A percentile compares a stretch with the other conserved stretches of the same genome.
These are phyloP conservation scores for Trinorchestia longiramus DNA, from an alignment of 1,140 invertebrate genomes.

Conservation along the genomic window DNA sequence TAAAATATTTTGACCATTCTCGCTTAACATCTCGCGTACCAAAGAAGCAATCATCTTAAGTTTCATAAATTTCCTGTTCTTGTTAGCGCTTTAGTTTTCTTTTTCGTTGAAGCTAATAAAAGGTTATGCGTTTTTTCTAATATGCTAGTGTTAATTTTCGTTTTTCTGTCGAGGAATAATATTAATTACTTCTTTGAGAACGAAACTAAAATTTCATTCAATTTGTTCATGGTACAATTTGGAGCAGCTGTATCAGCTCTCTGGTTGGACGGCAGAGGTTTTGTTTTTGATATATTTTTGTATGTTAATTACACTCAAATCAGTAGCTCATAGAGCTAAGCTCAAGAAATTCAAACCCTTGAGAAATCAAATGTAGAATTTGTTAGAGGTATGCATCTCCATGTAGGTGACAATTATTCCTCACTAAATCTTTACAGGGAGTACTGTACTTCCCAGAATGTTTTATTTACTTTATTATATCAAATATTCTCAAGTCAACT, in stretches of 20 bases:
- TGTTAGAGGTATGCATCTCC: not conserved
- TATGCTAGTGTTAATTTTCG: not conserved
- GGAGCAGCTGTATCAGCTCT: not conserved
- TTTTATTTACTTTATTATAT: too few species aligned
- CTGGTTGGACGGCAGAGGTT: not conserved
- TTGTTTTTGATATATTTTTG: not conserved
- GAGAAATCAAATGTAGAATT: not conserved
- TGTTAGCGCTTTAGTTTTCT: not conserved
- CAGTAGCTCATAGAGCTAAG: not conserved
- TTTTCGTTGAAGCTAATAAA: not conserved
- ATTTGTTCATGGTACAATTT: not conserved
- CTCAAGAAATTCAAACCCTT: not conserved
- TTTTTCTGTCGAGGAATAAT: not conserved
- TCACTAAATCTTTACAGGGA: too few species aligned
- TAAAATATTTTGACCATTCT: not conserved
- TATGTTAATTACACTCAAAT: not conserved
- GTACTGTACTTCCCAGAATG: too few species aligned
- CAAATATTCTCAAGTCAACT: not conserved
- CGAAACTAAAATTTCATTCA: not conserved
- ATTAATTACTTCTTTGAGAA: not conserved
- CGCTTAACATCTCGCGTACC: not conserved
- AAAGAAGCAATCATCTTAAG: not conserved
- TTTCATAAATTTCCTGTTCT: not conserved
- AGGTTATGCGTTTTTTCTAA: not conserved
- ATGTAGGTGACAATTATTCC: too few species aligned